Percentiles rank a stretch among this genome's conserved stretches.
phyloP scores from a whole-genome alignment of 2,113 vertebrate genomes.

The Dendropsophus ebraccatus region DNA sequence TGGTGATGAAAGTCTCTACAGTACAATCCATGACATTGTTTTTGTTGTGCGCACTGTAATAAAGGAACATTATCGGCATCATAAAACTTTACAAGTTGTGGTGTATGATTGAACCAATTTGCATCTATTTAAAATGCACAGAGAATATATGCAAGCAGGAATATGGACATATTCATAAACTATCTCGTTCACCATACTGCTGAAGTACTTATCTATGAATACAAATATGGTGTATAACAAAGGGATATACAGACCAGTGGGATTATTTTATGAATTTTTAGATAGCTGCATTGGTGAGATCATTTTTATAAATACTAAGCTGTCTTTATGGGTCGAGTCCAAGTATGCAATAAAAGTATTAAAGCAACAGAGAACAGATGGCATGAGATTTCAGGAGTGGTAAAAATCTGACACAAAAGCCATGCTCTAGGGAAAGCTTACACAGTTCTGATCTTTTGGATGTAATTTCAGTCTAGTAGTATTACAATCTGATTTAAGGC shows the following conservation, averaged over 20 bases:
- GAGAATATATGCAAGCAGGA: not conserved
- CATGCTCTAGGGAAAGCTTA: conserved; percentile 52
- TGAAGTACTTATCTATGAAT: conserved; percentile 6
- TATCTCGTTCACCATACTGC: not conserved
- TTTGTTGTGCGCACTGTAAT: not conserved
- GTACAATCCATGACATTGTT: not conserved
- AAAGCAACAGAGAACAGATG: conserved; percentile 66
- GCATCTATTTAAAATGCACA: not conserved
- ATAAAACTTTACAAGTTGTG: conserved; percentile 1
- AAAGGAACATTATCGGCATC: not conserved
- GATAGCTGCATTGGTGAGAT: conserved; percentile 60
- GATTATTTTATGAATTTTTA: conserved; percentile 60
- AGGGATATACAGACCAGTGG: conserved; percentile 31
- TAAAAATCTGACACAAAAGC: conserved; percentile 51
- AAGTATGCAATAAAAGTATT: conserved; percentile 62
- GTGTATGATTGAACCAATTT: not conserved
- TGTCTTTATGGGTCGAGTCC: conserved; percentile 61
- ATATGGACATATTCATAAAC: conserved; percentile 13
- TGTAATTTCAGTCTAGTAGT: conserved; percentile 43
- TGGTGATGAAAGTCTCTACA: not conserved
- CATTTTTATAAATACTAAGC: conserved; percentile 59
- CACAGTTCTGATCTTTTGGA: conserved; percentile 53
- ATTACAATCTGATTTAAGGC: conserved; percentile 32
- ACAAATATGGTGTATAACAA: not conserved
- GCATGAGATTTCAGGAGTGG: conserved; percentile 62